phyloP scores from a whole-genome alignment of 2,888 invertebrate species.

The Linyphia triangularis region DNA sequence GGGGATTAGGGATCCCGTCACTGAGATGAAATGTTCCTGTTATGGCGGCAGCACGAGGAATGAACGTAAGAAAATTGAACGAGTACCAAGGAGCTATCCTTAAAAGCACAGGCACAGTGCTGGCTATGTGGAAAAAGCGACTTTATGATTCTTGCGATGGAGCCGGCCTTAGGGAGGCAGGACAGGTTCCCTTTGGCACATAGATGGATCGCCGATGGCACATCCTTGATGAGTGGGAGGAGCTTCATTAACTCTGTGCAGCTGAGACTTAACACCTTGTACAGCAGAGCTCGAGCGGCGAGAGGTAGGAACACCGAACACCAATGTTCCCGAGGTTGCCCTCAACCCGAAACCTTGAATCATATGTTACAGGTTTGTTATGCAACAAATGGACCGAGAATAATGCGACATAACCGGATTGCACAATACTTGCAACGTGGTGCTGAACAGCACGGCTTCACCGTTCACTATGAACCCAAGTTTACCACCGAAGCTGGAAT shows the following conservation, averaged over 20 bases:
- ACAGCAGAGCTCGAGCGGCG: not conserved
- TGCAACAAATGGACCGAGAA: not conserved
- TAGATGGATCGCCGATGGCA: not conserved
- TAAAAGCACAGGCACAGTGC: not conserved
- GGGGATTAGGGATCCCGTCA: not conserved
- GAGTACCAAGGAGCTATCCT: not conserved
- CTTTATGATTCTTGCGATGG: not conserved
- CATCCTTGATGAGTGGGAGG: not conserved
- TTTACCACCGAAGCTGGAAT: not conserved
- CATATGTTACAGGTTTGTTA: constrained; percentile 13
- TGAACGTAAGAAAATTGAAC: too few species aligned
- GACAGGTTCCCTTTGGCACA: not conserved
- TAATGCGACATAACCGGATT: not conserved
- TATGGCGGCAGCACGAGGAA: not conserved
- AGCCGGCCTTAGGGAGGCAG: not conserved
- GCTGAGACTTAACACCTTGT: not conserved
- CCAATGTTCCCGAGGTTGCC: not conserved
- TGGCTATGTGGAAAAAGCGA: not conserved
- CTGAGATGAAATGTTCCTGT: not conserved
- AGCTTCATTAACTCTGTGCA: not conserved
- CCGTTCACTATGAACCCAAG: not conserved
- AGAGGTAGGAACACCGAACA: not conserved
- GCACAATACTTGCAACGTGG: not conserved
- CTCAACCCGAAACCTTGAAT: not conserved
- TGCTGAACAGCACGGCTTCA: not conserved